A percentile compares a stretch with the other conserved stretches of the same genome.
Evolutionary conservation across 2,113 vertebrate species (phyloP).

Genomic region (Bubalus kerabau): DNA sequence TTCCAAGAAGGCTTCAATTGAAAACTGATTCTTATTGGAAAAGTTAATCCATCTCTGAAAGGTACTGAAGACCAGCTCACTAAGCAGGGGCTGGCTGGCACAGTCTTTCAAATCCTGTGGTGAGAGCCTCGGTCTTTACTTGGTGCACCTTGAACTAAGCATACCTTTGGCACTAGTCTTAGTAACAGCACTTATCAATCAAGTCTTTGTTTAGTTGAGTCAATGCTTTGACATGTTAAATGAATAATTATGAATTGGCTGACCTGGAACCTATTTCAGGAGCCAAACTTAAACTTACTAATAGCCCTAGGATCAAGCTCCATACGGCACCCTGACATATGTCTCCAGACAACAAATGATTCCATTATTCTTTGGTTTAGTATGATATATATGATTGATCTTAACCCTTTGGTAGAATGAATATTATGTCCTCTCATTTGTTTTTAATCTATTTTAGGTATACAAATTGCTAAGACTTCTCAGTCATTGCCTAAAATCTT

Average conservation of each 20-base stretch:
- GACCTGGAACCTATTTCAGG: background rate
- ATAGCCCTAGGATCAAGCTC: slow-evolving; percentile 1
- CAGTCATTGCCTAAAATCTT: background rate
- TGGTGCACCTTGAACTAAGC: background rate
- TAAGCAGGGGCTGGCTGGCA: background rate
- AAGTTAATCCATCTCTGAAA: background rate
- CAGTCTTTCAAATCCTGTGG: background rate
- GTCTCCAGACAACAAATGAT: slow-evolving; percentile 18
- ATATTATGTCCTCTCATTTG: background rate
- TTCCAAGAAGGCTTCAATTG: background rate
- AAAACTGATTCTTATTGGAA: slow-evolving; percentile 4
- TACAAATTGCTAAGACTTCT: background rate
- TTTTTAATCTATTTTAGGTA: background rate
- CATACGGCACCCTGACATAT: background rate
- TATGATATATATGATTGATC: background rate
- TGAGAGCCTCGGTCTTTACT: background rate
- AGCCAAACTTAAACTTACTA: slow-evolving; percentile 32
- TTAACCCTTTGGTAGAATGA: background rate
- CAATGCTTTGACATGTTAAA: background rate
- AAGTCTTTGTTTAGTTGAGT: background rate
- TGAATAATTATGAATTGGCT: background rate
- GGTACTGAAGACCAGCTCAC: background rate
- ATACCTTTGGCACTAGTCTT: background rate
- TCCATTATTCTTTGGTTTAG: background rate
- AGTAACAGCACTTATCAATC: slow-evolving; percentile 14